Base-by-base conservation (phyloP, 2,113 vertebrate species). In the Silurus glanis region DNA sequence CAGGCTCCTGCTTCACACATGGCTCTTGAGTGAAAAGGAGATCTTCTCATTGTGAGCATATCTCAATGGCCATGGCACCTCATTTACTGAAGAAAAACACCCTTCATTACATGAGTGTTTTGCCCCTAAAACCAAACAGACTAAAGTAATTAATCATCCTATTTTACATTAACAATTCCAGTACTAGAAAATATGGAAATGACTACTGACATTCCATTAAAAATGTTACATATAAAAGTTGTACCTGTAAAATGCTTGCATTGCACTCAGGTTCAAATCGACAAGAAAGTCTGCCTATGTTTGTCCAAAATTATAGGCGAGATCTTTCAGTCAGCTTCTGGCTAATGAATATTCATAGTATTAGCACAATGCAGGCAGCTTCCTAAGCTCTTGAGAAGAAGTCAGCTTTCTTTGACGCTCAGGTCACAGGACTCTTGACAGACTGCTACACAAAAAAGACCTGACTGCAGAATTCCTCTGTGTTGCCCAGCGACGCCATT, bases 381-480 rank as follows among this genome's bases (percentile, higher is more conserved):
- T 90, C 88, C 76, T 80, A 86, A 87, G 85, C 90, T 91, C 93
- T 93, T 94, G 92, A 94, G 87, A 88, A 86, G 90, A 85, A 74
- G 88, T 85, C 88, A 74, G 89, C 76, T 89, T 87, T 91, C 88
- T 91, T 91, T 89, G 88, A 88, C 91, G 89, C 90, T 90, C 82
- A 87, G 91, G 91, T 93, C 85, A 92, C 94, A 93, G 91, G 89
- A 86, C 90, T 91, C 94, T 84, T 94, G 93, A 90, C 91, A 92
- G 81, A 37, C 80, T 45, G 91, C 91, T 87, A 87, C 89, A 93
- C 92, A 92, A 92, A 91, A 62, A 90, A 90, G 91, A 92, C 93
- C 95, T 95, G 94, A 95, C 94, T 95, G 91, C 92, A 91, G 92
- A 89, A 95, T 96, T 95, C 94, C 94, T 93, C 49, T 89, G 86